Base-by-base conservation (phyloP, 2,797 vertebrate genomes). In the Eulemur mongoz region DNA sequence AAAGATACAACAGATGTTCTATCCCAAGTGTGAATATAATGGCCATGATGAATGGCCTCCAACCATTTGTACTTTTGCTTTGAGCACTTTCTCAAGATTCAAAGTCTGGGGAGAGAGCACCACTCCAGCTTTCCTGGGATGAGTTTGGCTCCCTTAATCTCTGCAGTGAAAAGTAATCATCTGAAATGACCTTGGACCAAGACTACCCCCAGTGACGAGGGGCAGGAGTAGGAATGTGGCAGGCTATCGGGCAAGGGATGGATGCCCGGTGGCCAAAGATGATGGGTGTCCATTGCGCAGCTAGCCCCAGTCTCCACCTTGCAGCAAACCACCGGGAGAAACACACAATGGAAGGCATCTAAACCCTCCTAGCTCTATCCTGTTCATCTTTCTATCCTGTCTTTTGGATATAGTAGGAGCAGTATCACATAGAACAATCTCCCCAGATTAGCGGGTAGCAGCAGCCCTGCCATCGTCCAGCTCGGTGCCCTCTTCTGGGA, bases 151-250 rank as follows among this genome's bases (percentile, higher is more conserved):
- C 14, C 22, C n/a, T 54, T 32, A 30, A 30, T 48, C 81, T 88
- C 48, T 75, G 27, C 7, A 57, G 27, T 35, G 9, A 72, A 81
- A 43, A 18, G 23, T 59, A 14, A 52, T 23, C 18, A 27, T 65
- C 54, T 92, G 63, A 65, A 81, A 81, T 94, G 75, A 48, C 67
- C 89, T 91, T 57, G 38, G 38, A 63, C 57, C 40, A 57, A 87
- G 75, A 89, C n/a, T 11, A 22, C 27, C 76, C 12, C 7, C 20
- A 78, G 13, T 45, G 20, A 59, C 40, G 14, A 90, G 5, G 32
- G 22, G 7, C 18, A 38, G 67, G 70, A 91, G 27, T 0, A 45
- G 38, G 23, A 84, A 76, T 52, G 35, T 4, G 32, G 38, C 30
- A 27, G 54, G 32, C 18, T 52, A 2, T 27, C 40, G 22, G 52